phyloP scores from a whole-genome alignment of 2,888 invertebrate genomes.

The Macaria liturata region DNA sequence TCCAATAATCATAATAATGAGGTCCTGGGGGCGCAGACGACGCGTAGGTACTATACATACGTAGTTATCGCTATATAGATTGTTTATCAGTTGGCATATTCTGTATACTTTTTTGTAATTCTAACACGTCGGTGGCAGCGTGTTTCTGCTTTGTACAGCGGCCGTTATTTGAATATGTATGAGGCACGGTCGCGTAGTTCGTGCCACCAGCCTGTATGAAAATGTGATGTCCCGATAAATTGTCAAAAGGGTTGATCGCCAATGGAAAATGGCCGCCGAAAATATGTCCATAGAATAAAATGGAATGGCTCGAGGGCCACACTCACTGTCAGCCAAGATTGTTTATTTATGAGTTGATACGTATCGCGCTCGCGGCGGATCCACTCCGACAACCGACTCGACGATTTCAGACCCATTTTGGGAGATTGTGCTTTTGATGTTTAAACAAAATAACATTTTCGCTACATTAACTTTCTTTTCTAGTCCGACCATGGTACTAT shows the following conservation, averaged over 20 bases:
- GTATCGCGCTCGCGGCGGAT: conserved; percentile 35
- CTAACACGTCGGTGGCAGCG: conserved; percentile 69
- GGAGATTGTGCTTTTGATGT: conserved; percentile 34
- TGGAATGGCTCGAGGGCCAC: conserved; percentile 51
- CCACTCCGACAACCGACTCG: conserved; percentile 25
- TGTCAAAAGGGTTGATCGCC: conserved; percentile 79
- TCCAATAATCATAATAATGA: conserved; percentile 9
- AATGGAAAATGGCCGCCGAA: conserved; percentile 68
- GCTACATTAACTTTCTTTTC: conserved; percentile 13
- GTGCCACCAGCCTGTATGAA: conserved; percentile 73
- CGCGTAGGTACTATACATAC: conserved; percentile 21
- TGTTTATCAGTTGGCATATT: conserved; percentile 60
- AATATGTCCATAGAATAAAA: conserved; percentile 61
- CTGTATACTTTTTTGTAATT: conserved; percentile 70
- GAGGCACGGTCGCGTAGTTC: conserved; percentile 63
- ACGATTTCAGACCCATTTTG: conserved; percentile 31
- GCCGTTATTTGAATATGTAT: conserved; percentile 78
- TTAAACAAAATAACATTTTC: conserved; percentile 24
- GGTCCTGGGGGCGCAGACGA: conserved; percentile 12
- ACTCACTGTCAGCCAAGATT: conserved; percentile 51
- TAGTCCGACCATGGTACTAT: neutral
- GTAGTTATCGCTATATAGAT: conserved; percentile 50
- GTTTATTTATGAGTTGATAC: conserved; percentile 51
- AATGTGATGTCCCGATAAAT: conserved; percentile 81
- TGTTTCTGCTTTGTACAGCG: conserved; percentile 75